A percentile compares a stretch with the other conserved stretches of the same genome.
Conservation (phyloP, 2,797 vertebrate genomes). For the Scolopax rusticola region DNA sequence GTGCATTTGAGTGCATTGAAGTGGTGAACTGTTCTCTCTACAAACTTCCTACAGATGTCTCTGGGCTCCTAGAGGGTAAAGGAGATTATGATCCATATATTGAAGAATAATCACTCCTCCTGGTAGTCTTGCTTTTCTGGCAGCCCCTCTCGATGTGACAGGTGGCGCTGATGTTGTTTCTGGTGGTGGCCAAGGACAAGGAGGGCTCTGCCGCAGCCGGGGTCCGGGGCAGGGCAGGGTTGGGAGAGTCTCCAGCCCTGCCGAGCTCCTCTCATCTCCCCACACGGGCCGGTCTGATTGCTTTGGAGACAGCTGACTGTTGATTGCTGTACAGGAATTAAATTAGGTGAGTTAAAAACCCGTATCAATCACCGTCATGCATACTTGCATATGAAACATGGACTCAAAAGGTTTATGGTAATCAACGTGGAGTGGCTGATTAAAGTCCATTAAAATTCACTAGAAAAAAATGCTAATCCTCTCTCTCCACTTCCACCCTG, state of each 20-base stretch:
- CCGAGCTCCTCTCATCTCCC: neutral
- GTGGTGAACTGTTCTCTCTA: neutral
- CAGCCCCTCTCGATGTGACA: neutral
- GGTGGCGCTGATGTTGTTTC: neutral
- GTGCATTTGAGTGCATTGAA: too few species aligned
- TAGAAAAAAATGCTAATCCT: conserved; percentile 9
- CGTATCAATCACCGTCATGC: conserved; percentile 15
- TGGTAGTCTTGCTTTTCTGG: neutral
- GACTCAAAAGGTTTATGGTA: conserved; percentile 28
- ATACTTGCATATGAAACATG: neutral
- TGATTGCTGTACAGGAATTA: conserved; percentile 61
- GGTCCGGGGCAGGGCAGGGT: neutral
- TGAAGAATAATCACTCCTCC: neutral
- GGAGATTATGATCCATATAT: neutral
- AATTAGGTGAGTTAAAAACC: conserved; percentile 62
- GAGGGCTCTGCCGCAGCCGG: neutral
- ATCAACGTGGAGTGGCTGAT: conserved; percentile 67
- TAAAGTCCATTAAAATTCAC: conserved; percentile 70
- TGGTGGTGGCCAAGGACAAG: neutral
- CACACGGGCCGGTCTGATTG: neutral
- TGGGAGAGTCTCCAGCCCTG: neutral
- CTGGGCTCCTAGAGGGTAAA: neutral
- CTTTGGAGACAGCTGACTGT: neutral
- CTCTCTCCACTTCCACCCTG: neutral
- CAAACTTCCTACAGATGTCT: neutral